Evolutionary conservation across 1,140 invertebrate species (phyloP), one percentile per base, ranked within the genome.

Genomic region (Drosophila suzukii): DNA sequence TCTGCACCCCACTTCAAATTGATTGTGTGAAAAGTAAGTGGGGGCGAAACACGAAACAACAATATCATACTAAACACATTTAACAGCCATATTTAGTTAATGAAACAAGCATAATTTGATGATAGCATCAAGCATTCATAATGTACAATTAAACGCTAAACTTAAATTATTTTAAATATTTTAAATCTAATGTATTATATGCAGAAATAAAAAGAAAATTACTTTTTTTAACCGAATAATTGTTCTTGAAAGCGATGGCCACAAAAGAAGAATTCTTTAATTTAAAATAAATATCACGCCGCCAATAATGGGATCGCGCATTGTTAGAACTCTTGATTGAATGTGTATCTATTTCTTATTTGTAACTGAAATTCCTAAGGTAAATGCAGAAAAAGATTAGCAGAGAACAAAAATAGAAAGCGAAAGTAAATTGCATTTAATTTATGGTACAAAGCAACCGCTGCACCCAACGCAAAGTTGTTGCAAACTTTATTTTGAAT

Each of bases 21-120:
- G 63, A 77, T 61, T 56, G 44, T 77, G 75, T 49, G 47, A 72
- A 53, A 27, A 15, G 57, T 36, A 50, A 44, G 55, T 38, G 75
- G 51, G 44, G 27, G 30, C 13, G 59, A 7, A 13, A 10, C 5
- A 34, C 49, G 32, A 50, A 44, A 57, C 51, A 32, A 61, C 20
- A 78, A 77, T 58, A 78, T 13, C 59, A 67, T 75, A 55, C 44
- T 59, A 67, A 63, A 47, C 56, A 73, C 75, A 63, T 68, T 61
- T 79, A 88, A 90, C 75, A 90, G 88, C 86, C 88, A 90, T 90
- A 91, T 84, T 88, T 91, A 91, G 88, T 81, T 91, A 83, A 91
- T 91, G 78, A 83, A 88, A 70, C 65, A 12, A 49, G 38, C 46
- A 39, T 50, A 55, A 47, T 70, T 68, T 41, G 63, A 47, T 76